These are phyloP conservation scores for Eledone cirrhosa DNA, from an alignment of 2,888 invertebrate species.

Conservation along the genomic window DNA sequence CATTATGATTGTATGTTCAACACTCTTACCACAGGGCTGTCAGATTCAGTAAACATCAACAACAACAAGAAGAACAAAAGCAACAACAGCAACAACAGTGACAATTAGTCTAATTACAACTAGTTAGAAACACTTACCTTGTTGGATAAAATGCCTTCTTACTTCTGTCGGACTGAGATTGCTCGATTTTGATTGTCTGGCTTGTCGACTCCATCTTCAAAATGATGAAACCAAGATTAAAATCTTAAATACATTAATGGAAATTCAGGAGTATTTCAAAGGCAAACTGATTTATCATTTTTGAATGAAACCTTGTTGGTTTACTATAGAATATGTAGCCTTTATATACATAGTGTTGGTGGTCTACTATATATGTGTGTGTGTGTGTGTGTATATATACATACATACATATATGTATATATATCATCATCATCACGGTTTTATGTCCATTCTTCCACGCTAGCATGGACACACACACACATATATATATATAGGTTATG, in stretches of 20 bases:
- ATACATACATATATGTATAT: no score
- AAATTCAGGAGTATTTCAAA: no score
- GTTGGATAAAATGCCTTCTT: constrained; percentile 97
- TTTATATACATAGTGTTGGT: neutral
- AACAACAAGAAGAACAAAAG: neutral
- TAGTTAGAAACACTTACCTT: constrained; percentile 73
- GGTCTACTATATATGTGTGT: neutral
- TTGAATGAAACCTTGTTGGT: no score
- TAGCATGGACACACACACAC: no score
- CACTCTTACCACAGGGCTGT: no score
- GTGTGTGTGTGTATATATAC: neutral
- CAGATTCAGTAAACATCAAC: neutral
- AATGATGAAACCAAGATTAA: constrained; percentile 20
- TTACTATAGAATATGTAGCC: neutral
- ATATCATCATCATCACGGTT: no score
- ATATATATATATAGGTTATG: no score
- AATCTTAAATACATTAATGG: neutral
- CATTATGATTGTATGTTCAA: no score
- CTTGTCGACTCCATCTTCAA: constrained; percentile 83
- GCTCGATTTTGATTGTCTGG: constrained; percentile 94
- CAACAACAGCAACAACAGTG: neutral
- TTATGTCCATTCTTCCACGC: no score
- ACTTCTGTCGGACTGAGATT: constrained; percentile 96
- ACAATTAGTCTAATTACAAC: neutral
- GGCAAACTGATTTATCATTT: no score